Evolutionary conservation across 1,140 invertebrate species (phyloP).

Genomic region (Ridgeia piscesae): DNA sequence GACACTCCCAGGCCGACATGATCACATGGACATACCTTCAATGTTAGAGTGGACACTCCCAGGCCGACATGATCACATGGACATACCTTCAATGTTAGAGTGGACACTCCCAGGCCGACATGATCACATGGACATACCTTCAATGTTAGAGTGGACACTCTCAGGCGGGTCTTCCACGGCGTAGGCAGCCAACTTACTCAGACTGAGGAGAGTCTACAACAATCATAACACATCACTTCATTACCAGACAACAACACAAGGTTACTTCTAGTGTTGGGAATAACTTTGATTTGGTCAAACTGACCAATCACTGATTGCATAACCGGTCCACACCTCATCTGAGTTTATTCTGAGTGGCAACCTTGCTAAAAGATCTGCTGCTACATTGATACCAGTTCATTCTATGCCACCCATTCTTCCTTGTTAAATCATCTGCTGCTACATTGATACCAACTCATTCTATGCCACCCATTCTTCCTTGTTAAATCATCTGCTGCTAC

Average conservation of each 20-base stretch:
- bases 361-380: no score
- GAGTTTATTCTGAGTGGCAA: no score
- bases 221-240: constrained; percentile 22
- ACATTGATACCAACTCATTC: no score
- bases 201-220: constrained; percentile 57
- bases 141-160: constrained; percentile 38
- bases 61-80: background rate
- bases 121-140: constrained; percentile 33
- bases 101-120: constrained; percentile 31
- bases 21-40: constrained; percentile 34
- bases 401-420: no score
- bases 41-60: constrained; percentile 39
- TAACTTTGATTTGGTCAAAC: no score
- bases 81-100: constrained; percentile 41
- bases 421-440: no score
- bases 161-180: constrained; percentile 41
- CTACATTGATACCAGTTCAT: no score
- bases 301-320: no score
- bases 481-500: no score
- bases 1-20: constrained; percentile 28
- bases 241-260: background rate
- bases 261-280: no score
- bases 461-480: no score
- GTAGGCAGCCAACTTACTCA: constrained; percentile 57
- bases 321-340: no score